Percentiles rank a stretch among this genome's conserved stretches.
Evolutionary conservation across 2,888 invertebrate species (phyloP).

Genomic region (Matsumyia berberina): DNA sequence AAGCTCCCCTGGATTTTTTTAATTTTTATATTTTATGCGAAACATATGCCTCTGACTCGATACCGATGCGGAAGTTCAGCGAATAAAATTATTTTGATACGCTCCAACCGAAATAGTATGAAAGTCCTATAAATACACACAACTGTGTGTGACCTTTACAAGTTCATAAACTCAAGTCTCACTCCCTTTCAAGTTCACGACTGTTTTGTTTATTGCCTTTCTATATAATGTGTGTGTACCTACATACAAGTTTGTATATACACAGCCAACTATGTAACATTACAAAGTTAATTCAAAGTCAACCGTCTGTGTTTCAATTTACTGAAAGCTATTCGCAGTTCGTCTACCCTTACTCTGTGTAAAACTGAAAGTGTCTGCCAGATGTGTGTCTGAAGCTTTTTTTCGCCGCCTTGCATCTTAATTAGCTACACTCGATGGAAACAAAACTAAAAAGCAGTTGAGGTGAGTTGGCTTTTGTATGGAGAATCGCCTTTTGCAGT

Average conservation of each 20-base stretch:
- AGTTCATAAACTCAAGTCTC: constrained; percentile 39
- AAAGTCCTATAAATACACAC: constrained; percentile 34
- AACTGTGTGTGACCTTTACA: constrained; percentile 26
- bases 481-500: no score
- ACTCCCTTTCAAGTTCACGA: constrained; percentile 14
- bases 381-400: not conserved
- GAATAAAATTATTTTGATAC: constrained; percentile 14
- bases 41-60: constrained; percentile 9
- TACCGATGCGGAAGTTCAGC: not conserved
- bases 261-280: not conserved
- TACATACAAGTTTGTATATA: not conserved
- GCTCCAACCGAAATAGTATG: not conserved
- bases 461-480: no score
- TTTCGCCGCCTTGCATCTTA: no score
- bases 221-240: not conserved
- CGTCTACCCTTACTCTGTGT: not conserved
- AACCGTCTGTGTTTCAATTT: constrained; percentile 10
- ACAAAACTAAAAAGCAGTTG: not conserved
- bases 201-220: constrained; percentile 11
- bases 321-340: constrained; percentile 18
- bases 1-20: constrained; percentile 28
- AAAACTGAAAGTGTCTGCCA: constrained; percentile 21
- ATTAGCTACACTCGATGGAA: no score
- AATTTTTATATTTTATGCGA: constrained; percentile 18
- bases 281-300: constrained; percentile 44